phyloP scores from a whole-genome alignment of 2,888 invertebrate species.

The Neocrepidodera transversa region DNA sequence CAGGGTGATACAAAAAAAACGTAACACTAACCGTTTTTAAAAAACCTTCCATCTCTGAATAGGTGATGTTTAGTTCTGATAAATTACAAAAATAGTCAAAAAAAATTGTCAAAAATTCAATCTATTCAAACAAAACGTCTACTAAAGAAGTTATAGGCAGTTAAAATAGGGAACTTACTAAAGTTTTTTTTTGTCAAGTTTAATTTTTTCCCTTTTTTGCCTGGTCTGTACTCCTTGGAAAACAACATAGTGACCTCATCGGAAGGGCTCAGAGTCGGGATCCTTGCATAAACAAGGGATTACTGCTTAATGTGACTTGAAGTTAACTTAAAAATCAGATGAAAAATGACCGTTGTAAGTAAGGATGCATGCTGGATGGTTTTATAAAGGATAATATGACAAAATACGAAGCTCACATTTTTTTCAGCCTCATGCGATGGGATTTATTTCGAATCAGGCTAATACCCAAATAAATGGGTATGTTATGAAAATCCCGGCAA shows the following conservation, averaged over 20 bases:
- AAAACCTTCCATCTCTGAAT: no score
- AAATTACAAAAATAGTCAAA: no score
- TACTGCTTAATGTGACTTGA: constrained; percentile 36
- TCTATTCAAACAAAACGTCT: no score
- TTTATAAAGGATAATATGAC: constrained; percentile 31
- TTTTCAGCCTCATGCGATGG: constrained; percentile 14
- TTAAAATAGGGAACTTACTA: neutral
- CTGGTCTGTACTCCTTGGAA: constrained; percentile 18
- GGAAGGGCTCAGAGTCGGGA: constrained; percentile 28
- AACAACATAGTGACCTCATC: constrained; percentile 29
- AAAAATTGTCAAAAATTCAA: no score
- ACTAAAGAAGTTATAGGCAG: no score
- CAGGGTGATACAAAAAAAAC: no score
- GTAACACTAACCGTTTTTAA: no score
- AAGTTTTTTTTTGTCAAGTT: no score
- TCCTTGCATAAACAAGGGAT: constrained; percentile 38
- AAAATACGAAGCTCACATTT: constrained; percentile 17
- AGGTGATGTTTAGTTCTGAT: no score
- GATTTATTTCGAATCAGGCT: constrained; percentile 22
- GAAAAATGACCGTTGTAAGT: constrained; percentile 36
- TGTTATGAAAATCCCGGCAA: constrained; percentile 19
- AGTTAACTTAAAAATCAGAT: constrained; percentile 33
- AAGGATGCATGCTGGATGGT: constrained; percentile 32
- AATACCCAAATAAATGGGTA: constrained; percentile 17
- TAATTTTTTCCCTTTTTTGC: neutral